Evolutionary conservation across 2,888 invertebrate species (phyloP).

Genomic region (Caradrina clavipalpis): DNA sequence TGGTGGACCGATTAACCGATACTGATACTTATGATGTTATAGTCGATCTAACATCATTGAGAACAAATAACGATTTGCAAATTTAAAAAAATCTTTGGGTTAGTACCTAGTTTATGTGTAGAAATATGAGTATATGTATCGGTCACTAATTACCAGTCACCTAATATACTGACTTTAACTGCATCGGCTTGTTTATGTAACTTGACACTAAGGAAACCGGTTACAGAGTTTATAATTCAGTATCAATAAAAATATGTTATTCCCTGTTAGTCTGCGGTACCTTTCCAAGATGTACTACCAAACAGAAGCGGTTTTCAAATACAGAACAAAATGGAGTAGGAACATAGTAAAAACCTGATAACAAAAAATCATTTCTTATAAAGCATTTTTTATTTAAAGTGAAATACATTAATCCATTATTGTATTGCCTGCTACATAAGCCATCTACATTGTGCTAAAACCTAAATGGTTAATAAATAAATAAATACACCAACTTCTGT

Average conservation of each 20-base stretch:
- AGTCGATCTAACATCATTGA: too few species aligned
- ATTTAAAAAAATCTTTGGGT: too few species aligned
- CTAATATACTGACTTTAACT: too few species aligned
- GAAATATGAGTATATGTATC: too few species aligned
- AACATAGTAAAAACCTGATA: not conserved
- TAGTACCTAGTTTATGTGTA: too few species aligned
- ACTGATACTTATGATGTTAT: too few species aligned
- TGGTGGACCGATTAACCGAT: too few species aligned
- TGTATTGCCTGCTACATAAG: constrained; percentile 7
- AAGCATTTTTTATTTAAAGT: constrained; percentile 39
- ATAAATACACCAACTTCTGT: constrained; percentile 3
- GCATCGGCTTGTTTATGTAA: not conserved
- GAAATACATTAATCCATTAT: not conserved
- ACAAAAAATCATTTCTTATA: constrained; percentile 4
- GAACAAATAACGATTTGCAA: too few species aligned
- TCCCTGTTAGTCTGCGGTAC: not conserved
- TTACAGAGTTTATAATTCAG: too few species aligned
- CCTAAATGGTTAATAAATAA: not conserved
- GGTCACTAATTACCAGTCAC: too few species aligned
- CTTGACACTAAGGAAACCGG: too few species aligned
- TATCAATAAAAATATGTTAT: not conserved
- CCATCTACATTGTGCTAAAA: constrained; percentile 23
- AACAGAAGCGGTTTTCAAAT: not conserved
- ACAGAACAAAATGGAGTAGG: not conserved
- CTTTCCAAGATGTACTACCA: not conserved